Conservation (phyloP, 30 jellyfish, hydroid and myxozoan species). For the Calvadosia cruxmelitensis region DNA sequence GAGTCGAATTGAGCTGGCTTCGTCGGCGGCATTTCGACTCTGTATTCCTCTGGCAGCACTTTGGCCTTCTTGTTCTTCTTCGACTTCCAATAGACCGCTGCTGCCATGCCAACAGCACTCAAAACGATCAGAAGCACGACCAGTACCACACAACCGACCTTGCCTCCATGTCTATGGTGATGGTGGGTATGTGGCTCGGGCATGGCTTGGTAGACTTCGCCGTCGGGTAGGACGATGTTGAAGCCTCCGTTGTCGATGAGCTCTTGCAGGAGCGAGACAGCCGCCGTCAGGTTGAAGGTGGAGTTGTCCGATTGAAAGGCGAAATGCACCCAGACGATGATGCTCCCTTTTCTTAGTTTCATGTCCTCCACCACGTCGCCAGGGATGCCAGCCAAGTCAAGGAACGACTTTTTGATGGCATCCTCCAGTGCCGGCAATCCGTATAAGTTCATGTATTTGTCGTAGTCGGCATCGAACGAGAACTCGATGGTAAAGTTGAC, state of each 20-base stretch:
- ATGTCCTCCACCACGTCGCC: not conserved
- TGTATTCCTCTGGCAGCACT: constrained; percentile 1
- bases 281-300: not conserved
- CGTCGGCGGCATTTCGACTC: not conserved
- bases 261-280: not conserved
- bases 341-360: not conserved
- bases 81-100: not conserved
- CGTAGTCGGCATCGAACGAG: not conserved
- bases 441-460: not conserved
- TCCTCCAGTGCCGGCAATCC: not conserved
- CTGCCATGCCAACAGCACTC: too few species aligned
- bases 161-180: too few species aligned
- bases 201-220: not conserved
- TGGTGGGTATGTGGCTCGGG: too few species aligned
- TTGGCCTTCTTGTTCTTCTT: not conserved
- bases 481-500: too few species aligned
- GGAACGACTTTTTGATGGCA: not conserved
- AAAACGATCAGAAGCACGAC: too few species aligned
- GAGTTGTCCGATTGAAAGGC: not conserved
- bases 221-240: not conserved
- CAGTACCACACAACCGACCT: too few species aligned
- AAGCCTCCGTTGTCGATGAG: not conserved
- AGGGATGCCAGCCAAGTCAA: not conserved
- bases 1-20: not conserved
- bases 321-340: not conserved